phyloP scores from a whole-genome alignment of 2,888 invertebrate species.

The Conus canariensis region DNA sequence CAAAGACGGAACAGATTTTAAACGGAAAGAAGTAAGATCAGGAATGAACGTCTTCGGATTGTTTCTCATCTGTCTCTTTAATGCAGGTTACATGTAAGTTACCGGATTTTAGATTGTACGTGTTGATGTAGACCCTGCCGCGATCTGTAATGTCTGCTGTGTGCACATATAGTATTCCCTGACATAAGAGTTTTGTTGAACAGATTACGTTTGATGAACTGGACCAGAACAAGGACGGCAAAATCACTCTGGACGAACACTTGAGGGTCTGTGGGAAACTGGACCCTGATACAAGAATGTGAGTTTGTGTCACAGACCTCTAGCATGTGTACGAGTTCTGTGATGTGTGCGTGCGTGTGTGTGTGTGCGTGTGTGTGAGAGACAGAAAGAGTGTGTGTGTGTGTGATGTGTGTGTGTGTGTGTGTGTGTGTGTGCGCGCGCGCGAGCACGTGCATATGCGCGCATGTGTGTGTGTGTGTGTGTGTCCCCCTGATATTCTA shows the following conservation, averaged over 20 bases:
- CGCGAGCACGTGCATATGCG: not conserved
- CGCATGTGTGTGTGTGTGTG: not conserved
- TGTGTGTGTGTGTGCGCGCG: conserved; percentile 10
- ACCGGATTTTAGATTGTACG: not conserved
- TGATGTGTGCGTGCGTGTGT: not conserved
- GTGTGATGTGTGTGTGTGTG: no score
- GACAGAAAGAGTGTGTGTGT: no score
- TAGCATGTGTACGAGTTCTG: no score
- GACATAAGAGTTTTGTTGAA: not conserved
- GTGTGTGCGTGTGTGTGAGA: no score
- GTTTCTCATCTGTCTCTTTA: no score
- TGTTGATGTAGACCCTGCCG: not conserved
- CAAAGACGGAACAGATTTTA: no score
- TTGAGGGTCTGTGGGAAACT: not conserved
- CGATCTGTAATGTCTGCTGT: not conserved
- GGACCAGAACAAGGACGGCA: not conserved
- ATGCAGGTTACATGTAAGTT: no score
- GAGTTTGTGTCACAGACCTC: not conserved
- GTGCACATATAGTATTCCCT: not conserved
- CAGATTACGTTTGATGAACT: not conserved
- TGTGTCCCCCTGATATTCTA: no score
- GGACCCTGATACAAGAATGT: not conserved
- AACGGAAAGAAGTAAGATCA: no score
- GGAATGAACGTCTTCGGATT: no score
- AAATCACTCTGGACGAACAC: not conserved